These are phyloP conservation scores for Melanophora roralis DNA, from an alignment of 2,888 invertebrate species.

Conservation along the genomic window DNA sequence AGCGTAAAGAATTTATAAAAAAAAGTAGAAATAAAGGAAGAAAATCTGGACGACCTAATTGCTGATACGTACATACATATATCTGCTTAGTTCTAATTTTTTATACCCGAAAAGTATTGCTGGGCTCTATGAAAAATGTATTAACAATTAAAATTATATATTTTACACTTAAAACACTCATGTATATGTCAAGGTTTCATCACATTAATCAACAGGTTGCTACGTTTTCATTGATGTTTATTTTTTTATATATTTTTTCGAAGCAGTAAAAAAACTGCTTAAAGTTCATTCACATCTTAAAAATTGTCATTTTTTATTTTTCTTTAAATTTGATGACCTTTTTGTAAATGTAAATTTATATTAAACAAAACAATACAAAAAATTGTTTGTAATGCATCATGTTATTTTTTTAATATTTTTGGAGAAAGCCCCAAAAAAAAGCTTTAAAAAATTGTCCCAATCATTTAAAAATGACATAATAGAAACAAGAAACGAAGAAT, in stretches of 20 bases:
- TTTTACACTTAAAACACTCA: not conserved
- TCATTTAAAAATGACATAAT: constrained; percentile 22
- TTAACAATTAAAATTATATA: not conserved
- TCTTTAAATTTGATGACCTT: not conserved
- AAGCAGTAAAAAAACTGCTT: not conserved
- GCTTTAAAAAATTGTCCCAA: constrained; percentile 35
- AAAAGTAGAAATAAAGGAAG: too few species aligned
- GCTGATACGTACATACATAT: too few species aligned
- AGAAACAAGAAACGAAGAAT: not conserved
- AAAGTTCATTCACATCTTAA: not conserved
- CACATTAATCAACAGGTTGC: constrained; percentile 10
- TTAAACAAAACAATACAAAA: not conserved
- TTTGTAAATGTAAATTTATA: not conserved
- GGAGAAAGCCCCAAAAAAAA: not conserved
- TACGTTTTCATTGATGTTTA: constrained; percentile 4
- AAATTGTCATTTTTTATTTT: not conserved
- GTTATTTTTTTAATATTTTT: too few species aligned
- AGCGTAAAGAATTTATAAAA: too few species aligned
- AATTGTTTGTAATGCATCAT: too few species aligned
- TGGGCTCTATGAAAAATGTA: not conserved
- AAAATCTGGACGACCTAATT: too few species aligned
- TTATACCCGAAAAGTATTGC: not conserved
- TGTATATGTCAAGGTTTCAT: constrained; percentile 13
- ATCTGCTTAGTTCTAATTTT: too few species aligned
- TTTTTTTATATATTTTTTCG: not conserved